Base-by-base conservation (phyloP, 2,888 invertebrate genomes). In the Lasius fuliginosus region DNA sequence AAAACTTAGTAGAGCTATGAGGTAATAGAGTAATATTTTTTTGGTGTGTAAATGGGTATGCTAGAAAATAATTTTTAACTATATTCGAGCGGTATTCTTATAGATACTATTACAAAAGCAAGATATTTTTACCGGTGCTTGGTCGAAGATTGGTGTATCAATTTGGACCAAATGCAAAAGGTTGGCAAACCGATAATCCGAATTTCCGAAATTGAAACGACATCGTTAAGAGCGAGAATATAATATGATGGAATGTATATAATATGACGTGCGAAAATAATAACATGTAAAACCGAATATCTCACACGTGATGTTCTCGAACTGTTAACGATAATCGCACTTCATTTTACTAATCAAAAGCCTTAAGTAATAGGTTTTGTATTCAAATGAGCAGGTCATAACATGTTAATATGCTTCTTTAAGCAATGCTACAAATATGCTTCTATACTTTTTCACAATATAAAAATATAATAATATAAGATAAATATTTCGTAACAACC, bases 1-100 rank as follows among this genome's bases (percentile, higher is more conserved):
- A 94, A 99, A 99, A 95, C 96, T 99, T 92, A 98, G 98, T 95
- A 95, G 98, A 87, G 98, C 98, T 23, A 98, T 99, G 97, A 96
- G 97, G 97, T 97, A 94, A 77, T 83, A 79, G 62, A 36, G 60
- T 30, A 18, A 62, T 36, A 36, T 62, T 69, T 62, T 64, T 42
- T 46, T n/a, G 23, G 1, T 8, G 5, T 36, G 40, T 12, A n/a
- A 67, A 11, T 11, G 9, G 27, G 36, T 71, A 15, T 33, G 30
- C 9, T 62, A 27, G 23, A 12, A 69, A 8, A n/a, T 56, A 30
- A 71, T 42, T n/a, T 71, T 27, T 46, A 33, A 2, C 53, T 53
- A 46, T 23, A 65, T 27, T 0, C 33, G 11, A 36, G 18, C 18
- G 12, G 4, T n/a, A 2, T 4, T 76, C 60, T 93, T 93, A 12